Evolutionary conservation across 1,140 invertebrate species (phyloP).

Genomic region (Mizuhopecten yessoensis): DNA sequence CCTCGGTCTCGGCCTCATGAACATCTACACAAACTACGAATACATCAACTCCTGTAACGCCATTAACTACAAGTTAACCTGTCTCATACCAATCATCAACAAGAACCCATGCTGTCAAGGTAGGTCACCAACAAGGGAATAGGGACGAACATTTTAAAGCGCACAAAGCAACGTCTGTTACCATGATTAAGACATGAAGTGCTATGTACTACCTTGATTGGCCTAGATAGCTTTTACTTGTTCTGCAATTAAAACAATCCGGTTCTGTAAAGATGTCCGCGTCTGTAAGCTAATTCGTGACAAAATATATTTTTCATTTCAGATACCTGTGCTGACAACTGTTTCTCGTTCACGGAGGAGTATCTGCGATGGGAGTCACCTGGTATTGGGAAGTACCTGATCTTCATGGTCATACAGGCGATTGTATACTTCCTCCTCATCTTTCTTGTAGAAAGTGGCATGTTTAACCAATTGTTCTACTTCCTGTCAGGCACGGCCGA

Average conservation of each 20-base stretch:
- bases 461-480: background rate
- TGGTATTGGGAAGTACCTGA: conserved; percentile 85
- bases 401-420: conserved; percentile 85
- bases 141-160: no score
- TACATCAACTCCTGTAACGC: conserved; percentile 65
- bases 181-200: no score
- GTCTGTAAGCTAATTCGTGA: background rate
- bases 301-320: no score
- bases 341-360: conserved; percentile 79
- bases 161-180: no score
- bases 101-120: conserved; percentile 41
- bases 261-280: background rate
- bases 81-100: conserved; percentile 39
- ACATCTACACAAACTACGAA: conserved; percentile 82
- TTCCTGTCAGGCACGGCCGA: background rate
- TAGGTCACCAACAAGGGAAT: no score
- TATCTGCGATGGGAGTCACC: conserved; percentile 84
- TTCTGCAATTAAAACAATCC: background rate
- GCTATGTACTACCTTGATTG: no score
- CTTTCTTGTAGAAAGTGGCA: conserved; percentile 75
- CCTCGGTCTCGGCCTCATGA: conserved; percentile 76
- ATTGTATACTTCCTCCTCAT: conserved; percentile 84
- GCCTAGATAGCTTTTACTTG: background rate
- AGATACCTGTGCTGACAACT: conserved; percentile 71
- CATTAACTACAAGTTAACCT: conserved; percentile 48